A percentile compares a stretch with the other conserved stretches of the same genome.
phyloP scores from a whole-genome alignment of 1,140 invertebrate species.

The Achatina immaculata region DNA sequence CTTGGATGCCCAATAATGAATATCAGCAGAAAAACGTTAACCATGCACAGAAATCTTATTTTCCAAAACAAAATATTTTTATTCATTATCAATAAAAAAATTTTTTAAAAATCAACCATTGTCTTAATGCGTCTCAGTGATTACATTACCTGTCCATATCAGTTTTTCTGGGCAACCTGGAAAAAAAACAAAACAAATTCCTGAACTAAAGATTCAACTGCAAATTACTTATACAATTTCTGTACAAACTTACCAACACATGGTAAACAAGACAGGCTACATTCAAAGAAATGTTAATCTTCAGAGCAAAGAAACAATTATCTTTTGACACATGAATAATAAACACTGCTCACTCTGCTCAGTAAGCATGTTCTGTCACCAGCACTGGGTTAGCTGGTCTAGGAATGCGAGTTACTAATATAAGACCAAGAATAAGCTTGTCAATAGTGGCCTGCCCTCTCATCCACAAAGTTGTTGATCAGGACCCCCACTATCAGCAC shows the following conservation, averaged over 20 bases:
- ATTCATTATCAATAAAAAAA: too few relatives aligned
- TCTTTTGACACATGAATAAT: not conserved
- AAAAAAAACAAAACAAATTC: slow-evolving; percentile 61
- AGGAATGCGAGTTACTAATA: too few relatives aligned
- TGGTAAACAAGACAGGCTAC: not conserved
- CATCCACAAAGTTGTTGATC: too few relatives aligned
- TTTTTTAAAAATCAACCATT: not conserved
- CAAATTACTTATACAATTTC: not conserved
- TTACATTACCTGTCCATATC: slow-evolving; percentile 82
- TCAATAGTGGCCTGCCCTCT: too few relatives aligned
- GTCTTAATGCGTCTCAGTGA: not conserved
- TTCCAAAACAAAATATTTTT: too few relatives aligned
- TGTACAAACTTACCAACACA: not conserved
- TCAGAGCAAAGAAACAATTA: not conserved
- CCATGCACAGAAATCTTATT: too few relatives aligned
- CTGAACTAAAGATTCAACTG: not conserved
- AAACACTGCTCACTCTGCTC: not conserved
- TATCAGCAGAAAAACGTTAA: too few relatives aligned
- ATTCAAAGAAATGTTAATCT: not conserved
- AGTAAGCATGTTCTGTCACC: too few relatives aligned
- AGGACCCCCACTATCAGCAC: too few relatives aligned
- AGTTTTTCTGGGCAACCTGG: slow-evolving; percentile 92
- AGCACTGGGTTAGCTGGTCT: too few relatives aligned
- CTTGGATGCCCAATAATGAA: too few relatives aligned
- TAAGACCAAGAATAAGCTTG: too few relatives aligned